Evolutionary conservation across 2,113 vertebrate genomes (phyloP).

Genomic region (Phycodurus eques): DNA sequence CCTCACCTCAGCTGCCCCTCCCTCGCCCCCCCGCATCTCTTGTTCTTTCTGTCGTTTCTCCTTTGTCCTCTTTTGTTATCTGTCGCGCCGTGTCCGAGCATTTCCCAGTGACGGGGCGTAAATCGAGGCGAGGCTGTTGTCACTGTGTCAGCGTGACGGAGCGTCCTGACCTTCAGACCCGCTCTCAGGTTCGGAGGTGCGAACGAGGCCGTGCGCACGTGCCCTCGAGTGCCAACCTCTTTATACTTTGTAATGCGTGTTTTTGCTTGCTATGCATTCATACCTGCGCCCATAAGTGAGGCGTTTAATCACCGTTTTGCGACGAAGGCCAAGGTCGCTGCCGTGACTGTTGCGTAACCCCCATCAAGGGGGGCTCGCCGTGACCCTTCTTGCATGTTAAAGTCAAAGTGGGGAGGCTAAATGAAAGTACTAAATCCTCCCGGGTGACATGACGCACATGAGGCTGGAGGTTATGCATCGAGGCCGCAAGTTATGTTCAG

Average conservation of each 20-base stretch:
- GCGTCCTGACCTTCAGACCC: not conserved
- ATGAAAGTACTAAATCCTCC: not conserved
- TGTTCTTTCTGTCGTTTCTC: not conserved
- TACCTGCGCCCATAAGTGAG: not conserved
- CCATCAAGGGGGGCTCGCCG: not conserved
- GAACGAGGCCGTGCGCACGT: not conserved
- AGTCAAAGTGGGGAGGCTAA: not conserved
- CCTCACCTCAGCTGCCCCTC: not conserved
- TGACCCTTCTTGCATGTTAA: conserved; percentile 6
- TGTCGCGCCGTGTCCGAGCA: not conserved
- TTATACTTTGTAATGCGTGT: not conserved
- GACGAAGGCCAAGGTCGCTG: not conserved
- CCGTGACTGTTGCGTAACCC: conserved; percentile 2
- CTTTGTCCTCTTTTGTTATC: not conserved
- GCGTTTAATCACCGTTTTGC: not conserved
- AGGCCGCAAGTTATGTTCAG: not conserved
- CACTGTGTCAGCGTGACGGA: not conserved
- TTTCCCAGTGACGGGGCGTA: not conserved
- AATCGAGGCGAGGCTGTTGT: not conserved
- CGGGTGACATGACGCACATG: not conserved
- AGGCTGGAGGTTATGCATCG: not conserved
- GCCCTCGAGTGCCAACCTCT: not conserved
- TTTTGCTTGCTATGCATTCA: not conserved
- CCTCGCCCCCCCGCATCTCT: not conserved
- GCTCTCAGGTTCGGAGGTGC: not conserved